phyloP scores from a whole-genome alignment of 92 coral and sea anemone genomes.

The Epizoanthus stellaris region DNA sequence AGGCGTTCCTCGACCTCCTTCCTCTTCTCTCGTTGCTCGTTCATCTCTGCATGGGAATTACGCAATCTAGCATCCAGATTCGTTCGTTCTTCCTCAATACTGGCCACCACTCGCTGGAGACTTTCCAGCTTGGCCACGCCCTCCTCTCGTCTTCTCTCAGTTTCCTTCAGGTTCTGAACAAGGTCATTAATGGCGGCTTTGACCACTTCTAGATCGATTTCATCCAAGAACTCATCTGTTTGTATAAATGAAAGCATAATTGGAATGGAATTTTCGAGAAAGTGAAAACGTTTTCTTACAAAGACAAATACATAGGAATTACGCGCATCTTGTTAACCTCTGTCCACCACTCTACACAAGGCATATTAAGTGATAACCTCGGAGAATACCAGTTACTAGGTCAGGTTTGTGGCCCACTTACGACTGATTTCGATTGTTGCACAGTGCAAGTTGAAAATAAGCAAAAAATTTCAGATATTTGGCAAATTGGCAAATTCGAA shows the following conservation, averaged over 20 bases:
- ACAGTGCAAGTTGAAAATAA: too few species aligned
- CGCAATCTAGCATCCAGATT: constrained; percentile 65
- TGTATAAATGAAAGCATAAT: neutral
- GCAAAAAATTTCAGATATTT: too few species aligned
- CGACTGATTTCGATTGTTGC: too few species aligned
- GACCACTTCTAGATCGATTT: constrained; percentile 78
- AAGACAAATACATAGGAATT: too few species aligned
- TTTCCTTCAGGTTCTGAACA: constrained; percentile 74
- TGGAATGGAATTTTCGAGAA: too few species aligned
- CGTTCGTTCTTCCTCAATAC: constrained; percentile 74
- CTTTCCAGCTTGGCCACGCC: constrained; percentile 65
- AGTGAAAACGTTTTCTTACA: too few species aligned
- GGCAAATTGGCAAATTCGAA: too few species aligned
- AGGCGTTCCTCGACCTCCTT: constrained; percentile 70
- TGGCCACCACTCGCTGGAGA: constrained; percentile 66
- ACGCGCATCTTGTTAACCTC: too few species aligned
- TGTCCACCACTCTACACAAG: too few species aligned
- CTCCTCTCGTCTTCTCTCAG: constrained; percentile 76
- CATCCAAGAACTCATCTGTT: constrained; percentile 81
- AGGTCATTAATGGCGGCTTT: constrained; percentile 71
- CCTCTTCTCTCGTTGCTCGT: constrained; percentile 74
- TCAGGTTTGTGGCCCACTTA: too few species aligned
- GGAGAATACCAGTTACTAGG: too few species aligned
- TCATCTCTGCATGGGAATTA: constrained; percentile 68
- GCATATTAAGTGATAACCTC: too few species aligned